Conservation (phyloP, 1,140 invertebrate species). For the Tetramorium alpestre region DNA sequence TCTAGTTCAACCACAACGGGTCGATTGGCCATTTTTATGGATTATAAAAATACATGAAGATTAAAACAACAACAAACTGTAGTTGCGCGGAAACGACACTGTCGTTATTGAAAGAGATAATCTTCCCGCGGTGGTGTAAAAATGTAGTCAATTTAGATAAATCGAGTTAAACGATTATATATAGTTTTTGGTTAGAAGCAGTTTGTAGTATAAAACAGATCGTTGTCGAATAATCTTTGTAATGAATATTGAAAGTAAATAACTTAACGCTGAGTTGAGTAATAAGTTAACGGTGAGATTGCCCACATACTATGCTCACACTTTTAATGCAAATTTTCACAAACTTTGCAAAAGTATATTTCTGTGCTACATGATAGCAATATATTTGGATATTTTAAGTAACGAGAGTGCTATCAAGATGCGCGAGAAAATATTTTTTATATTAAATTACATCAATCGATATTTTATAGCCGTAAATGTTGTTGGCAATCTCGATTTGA, state of each 20-base stretch:
- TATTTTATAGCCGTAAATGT: not conserved
- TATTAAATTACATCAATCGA: not conserved
- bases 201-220: conserved; percentile 79
- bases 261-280: conserved; percentile 63
- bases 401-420: not conserved
- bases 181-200: conserved; percentile 81
- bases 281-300: conserved; percentile 61
- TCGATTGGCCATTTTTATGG: conserved; percentile 32
- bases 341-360: not conserved
- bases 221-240: conserved; percentile 80
- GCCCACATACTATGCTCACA: conserved; percentile 5
- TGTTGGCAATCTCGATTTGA: conserved; percentile 63
- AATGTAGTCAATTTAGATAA: conserved; percentile 81
- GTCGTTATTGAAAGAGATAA: conserved; percentile 16
- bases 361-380: not conserved
- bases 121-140: conserved; percentile 76
- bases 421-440: not conserved
- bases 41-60: not conserved
- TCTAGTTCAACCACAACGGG: conserved; percentile 68
- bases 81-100: not conserved
- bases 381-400: not conserved
- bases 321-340: not conserved
- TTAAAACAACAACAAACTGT: not conserved
- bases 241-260: conserved; percentile 79
- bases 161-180: conserved; percentile 78